Base-by-base conservation (phyloP, 1,140 invertebrate genomes). In the Periplaneta americana region DNA sequence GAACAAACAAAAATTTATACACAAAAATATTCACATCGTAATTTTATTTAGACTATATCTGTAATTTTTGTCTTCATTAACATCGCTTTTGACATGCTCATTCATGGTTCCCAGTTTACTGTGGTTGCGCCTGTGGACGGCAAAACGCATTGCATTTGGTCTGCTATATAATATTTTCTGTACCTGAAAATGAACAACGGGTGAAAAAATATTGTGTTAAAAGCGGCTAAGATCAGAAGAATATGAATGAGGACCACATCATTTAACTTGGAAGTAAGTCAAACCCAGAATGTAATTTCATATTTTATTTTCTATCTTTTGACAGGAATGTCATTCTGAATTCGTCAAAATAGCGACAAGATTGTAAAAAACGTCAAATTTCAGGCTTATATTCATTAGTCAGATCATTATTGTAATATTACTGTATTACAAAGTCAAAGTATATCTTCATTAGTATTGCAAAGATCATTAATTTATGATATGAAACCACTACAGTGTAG, bases 231-330 rank as follows among this genome's bases (percentile, higher is more conserved):
- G 18, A 78, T 48, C 66, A 88, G 85, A 87, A 86, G 87, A 89
- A 88, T 90, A 90, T 90, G 89, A 90, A 90, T 90, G 93, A 93
- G 91, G 93, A 92, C 93, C 92, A 93, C 93, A 91, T 91, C 91
- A 89, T 92, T 93, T 89, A 91, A 93, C 85, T 90, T 93, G 88
- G 92, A 94, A 93, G 93, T 94, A 91, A 91, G 90, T 85, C 28
- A 31, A 18, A 31, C 36, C 0, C n/a, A 17, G 31, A 18, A 32
- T 83, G 57, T 78, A n/a, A 39, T 34, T 74, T 31, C 57, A 36
- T 78, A 78, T 34, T 36, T 32, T 33, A 33, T 78, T 75, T 39
- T 78, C 77, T 32, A 18, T 18, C 77, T 37, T 34, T n/a, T 11
- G 39, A 6, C 39, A 39, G 37, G 2, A 39, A 39, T 15, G 1